Percentiles rank a stretch among this genome's conserved stretches.
These are phyloP conservation scores for Micronycteris hirsuta DNA, from an alignment of 2,113 vertebrate species.

Conservation along the genomic window DNA sequence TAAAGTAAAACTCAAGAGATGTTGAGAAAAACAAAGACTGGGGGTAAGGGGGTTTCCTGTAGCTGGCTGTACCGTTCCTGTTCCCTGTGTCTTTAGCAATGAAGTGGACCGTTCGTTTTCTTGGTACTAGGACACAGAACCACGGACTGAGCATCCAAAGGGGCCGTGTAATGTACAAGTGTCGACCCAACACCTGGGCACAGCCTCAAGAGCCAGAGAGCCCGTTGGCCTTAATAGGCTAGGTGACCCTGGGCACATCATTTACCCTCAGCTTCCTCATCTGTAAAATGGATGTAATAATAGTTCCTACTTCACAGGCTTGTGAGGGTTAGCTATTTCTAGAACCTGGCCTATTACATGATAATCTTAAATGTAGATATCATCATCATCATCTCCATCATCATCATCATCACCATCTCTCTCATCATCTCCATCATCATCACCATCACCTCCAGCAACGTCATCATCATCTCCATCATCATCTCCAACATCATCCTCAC, in stretches of 20 bases:
- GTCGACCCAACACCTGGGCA: not conserved
- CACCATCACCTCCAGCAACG: no score
- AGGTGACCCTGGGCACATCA: not conserved
- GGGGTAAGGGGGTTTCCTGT: not conserved
- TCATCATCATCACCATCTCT: fast-evolving
- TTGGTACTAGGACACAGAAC: fast-evolving
- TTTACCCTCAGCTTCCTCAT: not conserved
- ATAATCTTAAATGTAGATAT: not conserved
- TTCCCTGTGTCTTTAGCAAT: not conserved
- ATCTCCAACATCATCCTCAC: not conserved
- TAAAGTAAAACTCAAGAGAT: not conserved
- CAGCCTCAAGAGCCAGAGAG: not conserved
- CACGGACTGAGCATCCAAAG: fast-evolving
- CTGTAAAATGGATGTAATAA: not conserved
- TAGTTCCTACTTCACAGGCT: not conserved
- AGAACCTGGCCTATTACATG: not conserved
- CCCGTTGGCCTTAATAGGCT: not conserved
- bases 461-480: not conserved
- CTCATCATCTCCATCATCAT: no score
- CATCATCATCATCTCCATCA: not conserved
- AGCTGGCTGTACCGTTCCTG: not conserved
- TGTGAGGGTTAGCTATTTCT: not conserved
- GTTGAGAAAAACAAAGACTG: not conserved
- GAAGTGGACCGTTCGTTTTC: no score
- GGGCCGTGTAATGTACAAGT: fast-evolving